Conservation (phyloP, 2,113 vertebrate genomes). For the Carlito syrichta region DNA sequence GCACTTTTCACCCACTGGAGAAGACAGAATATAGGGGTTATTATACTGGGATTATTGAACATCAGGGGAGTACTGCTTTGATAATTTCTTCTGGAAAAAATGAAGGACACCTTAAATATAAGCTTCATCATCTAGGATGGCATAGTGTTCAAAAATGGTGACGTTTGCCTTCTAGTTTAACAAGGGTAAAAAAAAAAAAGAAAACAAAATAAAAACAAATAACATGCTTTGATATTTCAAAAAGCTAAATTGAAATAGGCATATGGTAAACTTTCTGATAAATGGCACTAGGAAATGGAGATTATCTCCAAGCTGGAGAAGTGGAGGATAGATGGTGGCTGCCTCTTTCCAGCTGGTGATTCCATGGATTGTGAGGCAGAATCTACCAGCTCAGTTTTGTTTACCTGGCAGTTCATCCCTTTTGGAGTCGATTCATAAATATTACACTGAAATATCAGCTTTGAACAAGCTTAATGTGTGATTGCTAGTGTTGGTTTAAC, state of each 20-base stretch:
- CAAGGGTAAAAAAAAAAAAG: neutral
- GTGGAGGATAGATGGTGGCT: rapidly evolving
- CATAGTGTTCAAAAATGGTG: neutral
- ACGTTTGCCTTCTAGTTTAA: neutral
- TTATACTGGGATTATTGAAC: neutral
- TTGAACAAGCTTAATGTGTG: neutral
- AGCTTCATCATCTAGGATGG: neutral
- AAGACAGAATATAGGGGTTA: neutral
- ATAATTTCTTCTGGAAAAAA: neutral
- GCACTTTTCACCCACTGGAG: neutral
- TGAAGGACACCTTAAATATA: neutral
- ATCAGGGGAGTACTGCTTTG: neutral
- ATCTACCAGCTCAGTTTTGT: neutral
- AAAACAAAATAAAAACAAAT: neutral
- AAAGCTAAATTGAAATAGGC: neutral
- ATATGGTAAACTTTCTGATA: neutral
- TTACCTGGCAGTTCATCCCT: neutral
- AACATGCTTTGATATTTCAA: neutral
- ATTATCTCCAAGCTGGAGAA: neutral
- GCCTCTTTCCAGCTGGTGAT: neutral
- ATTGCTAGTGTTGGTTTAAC: neutral
- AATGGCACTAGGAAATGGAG: neutral
- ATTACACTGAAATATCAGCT: neutral
- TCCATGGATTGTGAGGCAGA: rapidly evolving
- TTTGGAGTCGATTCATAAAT: neutral